Evolutionary conservation across 2,113 vertebrate species (phyloP), one percentile per base, ranked within the genome.

Genomic region (Cinclus mexicanus): DNA sequence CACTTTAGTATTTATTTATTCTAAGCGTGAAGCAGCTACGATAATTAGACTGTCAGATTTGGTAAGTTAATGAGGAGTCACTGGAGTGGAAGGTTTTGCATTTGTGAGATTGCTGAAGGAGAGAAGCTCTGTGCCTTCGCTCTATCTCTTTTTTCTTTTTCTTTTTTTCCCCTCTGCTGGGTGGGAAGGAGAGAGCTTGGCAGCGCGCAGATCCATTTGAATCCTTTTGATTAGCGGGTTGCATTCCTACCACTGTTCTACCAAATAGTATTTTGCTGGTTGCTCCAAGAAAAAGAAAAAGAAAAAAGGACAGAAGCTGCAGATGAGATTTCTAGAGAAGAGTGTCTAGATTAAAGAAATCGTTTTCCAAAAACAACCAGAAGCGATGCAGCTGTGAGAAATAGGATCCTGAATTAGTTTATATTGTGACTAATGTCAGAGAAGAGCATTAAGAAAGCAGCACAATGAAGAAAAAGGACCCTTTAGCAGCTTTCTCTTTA

Each of bases 1-100:
- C 97, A 96, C 98, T 98, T 98, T 97, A 97, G 65, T 98, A 98
- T 98, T 98, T 98, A 98, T 98, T 98, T 98, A 98, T 98, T 98
- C 98, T 97, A 96, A 97, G 97, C 22, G 70, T 46, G 72, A 97
- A 98, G 98, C 97, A 96, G 97, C 98, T 96, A 92, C 88, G 70
- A 96, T 98, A 98, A 98, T 98, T 98, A 98, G 97, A 97, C 97
- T 98, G 98, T 98, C 98, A 98, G 98, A 97, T 97, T 98, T 95
- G 37, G 97, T 96, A 95, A 98, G 97, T 97, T 98, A 98, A 98
- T 98, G 98, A 98, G 98, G 96, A 98, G 97, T 98, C 98, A 97
- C 96, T 93, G 78, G 87, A 96, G 97, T 95, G 95, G 97, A 97
- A 98, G 97, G 95, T 83, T 97, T 97, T 97, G 96, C 97, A 90